phyloP scores from a whole-genome alignment of 92 coral and sea anemone species.

The Micromussa lordhowensis region DNA sequence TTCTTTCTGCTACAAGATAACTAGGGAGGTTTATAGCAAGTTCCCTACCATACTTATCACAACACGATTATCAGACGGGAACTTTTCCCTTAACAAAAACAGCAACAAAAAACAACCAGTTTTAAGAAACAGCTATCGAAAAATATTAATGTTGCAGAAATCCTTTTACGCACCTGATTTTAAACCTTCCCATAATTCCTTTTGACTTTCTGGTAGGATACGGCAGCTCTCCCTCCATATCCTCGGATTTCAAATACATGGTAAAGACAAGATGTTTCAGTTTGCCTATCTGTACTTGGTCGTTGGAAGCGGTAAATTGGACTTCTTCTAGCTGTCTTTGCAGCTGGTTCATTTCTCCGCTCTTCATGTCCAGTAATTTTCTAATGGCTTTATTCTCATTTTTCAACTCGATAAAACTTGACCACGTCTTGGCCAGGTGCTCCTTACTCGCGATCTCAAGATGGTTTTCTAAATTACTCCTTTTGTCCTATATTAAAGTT shows the following conservation, averaged over 20 bases:
- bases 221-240: not conserved
- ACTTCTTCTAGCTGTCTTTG: not conserved
- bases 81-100: no score
- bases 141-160: no score
- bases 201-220: no score
- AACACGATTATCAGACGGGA: no score
- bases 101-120: no score
- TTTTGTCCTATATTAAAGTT: conserved; percentile 26
- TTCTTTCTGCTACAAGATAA: no score
- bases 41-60: no score
- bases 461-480: not conserved
- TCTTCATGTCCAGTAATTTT: not conserved
- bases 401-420: not conserved
- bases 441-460: not conserved
- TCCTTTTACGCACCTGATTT: no score
- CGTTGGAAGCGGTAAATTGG: not conserved
- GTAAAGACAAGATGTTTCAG: not conserved
- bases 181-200: no score
- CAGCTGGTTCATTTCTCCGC: not conserved
- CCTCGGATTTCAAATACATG: not conserved
- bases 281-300: not conserved
- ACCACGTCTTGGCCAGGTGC: conserved; percentile 22
- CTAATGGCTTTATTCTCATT: not conserved
- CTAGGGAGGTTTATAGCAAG: no score
- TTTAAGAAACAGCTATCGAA: no score